Evolutionary conservation across 2,888 invertebrate species (phyloP), one percentile per base, ranked within the genome.

Genomic region (Phortica okadai): DNA sequence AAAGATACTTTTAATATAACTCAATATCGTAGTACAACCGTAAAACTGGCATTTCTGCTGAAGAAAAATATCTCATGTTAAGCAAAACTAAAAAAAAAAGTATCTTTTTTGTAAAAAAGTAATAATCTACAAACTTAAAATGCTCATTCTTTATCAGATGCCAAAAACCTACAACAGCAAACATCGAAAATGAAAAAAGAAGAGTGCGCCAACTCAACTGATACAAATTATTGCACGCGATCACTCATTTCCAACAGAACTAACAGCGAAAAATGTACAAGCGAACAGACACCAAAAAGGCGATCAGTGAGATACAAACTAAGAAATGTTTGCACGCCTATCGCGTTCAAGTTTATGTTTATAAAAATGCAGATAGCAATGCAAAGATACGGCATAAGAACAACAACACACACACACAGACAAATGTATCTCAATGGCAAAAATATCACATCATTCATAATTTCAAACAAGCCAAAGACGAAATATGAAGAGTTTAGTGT

Each of bases 401-500:
- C 44, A 67, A 41, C 44, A 67, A 44, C 44, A 44, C 16, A n/a
- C 81, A 86, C 84, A 88, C 84, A 84, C 8, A 44, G 16, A 67
- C 16, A n/a, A 81, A 86, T 84, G 87, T 84, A 84, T 88, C 88
- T 83, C 83, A 85, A 85, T 85, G 83, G 84, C 83, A 83, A 84
- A 89, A 14, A 69, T 85, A 87, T 84, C 86, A 84, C 88, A 89
- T 89, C 87, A 90, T 87, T 89, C 90, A 89, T 86, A 88, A 87
- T 84, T 83, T 82, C 86, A 84, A 44, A 73, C 41, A 16, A 33
- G 70, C 6, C 50, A 45, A 56, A 45, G 74, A 33, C 50, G n/a
- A 25, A 11, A 14, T 6, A 50, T 50, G 50, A 14, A 8, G 14
- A 14, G 50, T 2, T 50, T 21, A 21, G 21, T 21, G 21, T 21